These are phyloP conservation scores for Etheostoma cragini DNA, from an alignment of 2,113 vertebrate species.

Conservation along the genomic window DNA sequence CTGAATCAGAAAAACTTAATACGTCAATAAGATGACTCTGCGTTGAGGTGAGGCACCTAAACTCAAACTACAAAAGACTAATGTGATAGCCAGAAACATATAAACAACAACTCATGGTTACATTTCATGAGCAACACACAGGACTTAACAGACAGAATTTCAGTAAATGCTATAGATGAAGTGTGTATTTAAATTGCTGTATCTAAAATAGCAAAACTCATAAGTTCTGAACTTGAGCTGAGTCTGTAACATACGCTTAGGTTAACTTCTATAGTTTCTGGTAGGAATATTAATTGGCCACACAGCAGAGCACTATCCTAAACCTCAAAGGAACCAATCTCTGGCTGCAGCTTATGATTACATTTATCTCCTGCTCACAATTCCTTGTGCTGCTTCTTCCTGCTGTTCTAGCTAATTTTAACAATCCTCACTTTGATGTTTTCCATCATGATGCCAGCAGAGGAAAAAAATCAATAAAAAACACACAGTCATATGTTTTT, in stretches of 20 bases:
- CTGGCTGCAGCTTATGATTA: constrained; percentile 37
- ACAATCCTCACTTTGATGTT: constrained; percentile 12
- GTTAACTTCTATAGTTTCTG: not conserved
- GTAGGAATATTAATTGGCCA: constrained; percentile 12
- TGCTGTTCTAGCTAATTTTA: constrained; percentile 12
- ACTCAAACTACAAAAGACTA: constrained; percentile 22
- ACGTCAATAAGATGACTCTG: constrained; percentile 68
- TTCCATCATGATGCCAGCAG: not conserved
- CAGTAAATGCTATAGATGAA: not conserved
- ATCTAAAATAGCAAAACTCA: not conserved
- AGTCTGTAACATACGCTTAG: not conserved
- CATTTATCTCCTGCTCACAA: constrained; percentile 34
- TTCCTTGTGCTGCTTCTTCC: constrained; percentile 12
- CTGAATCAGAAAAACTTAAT: constrained; percentile 29
- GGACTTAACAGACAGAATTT: not conserved
- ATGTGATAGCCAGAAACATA: not conserved
- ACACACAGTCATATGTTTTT: not conserved
- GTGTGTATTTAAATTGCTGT: not conserved
- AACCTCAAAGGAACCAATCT: constrained; percentile 17
- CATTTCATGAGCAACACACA: not conserved
- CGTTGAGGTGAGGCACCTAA: constrained; percentile 48
- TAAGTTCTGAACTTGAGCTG: not conserved
- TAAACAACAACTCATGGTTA: constrained; percentile 7
- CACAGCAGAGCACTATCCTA: constrained; percentile 34
- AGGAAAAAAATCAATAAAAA: not conserved